A percentile compares a stretch with the other conserved stretches of the same genome.
Evolutionary conservation across 2,113 vertebrate species (phyloP).

Genomic region (Eptesicus fuscus): DNA sequence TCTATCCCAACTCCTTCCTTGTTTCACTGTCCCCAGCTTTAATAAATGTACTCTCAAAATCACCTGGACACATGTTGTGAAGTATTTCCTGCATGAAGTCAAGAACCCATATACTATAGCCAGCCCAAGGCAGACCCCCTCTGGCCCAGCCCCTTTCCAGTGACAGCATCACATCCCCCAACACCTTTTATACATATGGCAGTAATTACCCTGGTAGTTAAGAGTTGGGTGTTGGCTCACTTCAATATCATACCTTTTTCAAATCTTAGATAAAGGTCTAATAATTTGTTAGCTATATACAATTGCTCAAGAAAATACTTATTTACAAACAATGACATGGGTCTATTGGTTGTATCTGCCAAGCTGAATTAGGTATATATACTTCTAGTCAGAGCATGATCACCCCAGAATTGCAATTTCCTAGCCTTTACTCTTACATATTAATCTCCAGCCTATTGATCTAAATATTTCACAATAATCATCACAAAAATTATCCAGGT

Average conservation of each 20-base stretch:
- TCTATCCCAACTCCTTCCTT: background rate
- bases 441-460: background rate
- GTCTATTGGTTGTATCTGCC: background rate
- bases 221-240: background rate
- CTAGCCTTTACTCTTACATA: background rate
- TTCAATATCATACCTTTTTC: background rate
- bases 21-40: background rate
- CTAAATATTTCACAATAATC: background rate
- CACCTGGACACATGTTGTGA: background rate
- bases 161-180: background rate
- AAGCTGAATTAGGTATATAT: background rate
- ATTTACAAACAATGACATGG: background rate
- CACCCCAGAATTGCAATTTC: background rate
- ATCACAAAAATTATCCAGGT: background rate
- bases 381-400: background rate
- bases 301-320: background rate
- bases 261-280: background rate
- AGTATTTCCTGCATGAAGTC: background rate
- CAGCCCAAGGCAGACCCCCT: background rate
- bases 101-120: background rate
- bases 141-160: background rate
- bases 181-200: accelerated
- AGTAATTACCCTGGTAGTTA: accelerated
- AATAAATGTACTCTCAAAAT: background rate
- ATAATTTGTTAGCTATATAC: background rate